These are phyloP conservation scores for Eurois occulta DNA, from an alignment of 2,888 invertebrate species.

Conservation along the genomic window DNA sequence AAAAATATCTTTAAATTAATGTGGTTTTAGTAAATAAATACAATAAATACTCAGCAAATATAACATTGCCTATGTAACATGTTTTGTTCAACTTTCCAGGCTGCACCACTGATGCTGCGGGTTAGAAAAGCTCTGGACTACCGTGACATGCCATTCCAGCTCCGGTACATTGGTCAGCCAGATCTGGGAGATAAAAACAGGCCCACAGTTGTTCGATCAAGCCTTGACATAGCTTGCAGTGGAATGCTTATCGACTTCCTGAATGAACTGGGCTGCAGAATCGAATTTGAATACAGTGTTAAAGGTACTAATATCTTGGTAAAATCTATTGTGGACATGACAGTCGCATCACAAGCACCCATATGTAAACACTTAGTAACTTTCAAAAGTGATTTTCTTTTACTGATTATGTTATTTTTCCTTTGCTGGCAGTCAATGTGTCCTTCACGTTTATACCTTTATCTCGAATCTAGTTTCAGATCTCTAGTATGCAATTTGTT, in stretches of 20 bases:
- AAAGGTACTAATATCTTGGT: constrained; percentile 90
- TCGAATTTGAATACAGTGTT: constrained; percentile 98
- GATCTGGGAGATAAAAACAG: constrained; percentile 97
- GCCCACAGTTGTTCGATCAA: constrained; percentile 97
- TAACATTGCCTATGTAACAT: not conserved
- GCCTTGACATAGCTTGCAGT: constrained; percentile 97
- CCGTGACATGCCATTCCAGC: constrained; percentile 96
- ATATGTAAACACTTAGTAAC: not conserved
- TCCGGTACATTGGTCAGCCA: constrained; percentile 97
- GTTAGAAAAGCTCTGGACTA: constrained; percentile 96
- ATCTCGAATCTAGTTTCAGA: not conserved
- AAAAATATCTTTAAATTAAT: not conserved
- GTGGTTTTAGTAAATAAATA: not conserved
- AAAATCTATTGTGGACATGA: not conserved
- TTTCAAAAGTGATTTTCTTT: not conserved
- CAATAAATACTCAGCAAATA: not conserved
- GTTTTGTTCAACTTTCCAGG: constrained; percentile 73
- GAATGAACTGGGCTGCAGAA: constrained; percentile 96
- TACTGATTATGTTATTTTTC: not conserved
- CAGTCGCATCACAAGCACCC: not conserved
- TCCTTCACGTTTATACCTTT: not conserved
- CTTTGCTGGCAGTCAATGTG: not conserved
- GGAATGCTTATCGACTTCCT: constrained; percentile 97
- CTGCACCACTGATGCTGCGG: constrained; percentile 93
- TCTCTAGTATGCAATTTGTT: not conserved